A percentile compares a stretch with the other conserved stretches of the same genome.
These are phyloP conservation scores for Parus major DNA, from an alignment of 2,113 vertebrate species.

Conservation along the genomic window DNA sequence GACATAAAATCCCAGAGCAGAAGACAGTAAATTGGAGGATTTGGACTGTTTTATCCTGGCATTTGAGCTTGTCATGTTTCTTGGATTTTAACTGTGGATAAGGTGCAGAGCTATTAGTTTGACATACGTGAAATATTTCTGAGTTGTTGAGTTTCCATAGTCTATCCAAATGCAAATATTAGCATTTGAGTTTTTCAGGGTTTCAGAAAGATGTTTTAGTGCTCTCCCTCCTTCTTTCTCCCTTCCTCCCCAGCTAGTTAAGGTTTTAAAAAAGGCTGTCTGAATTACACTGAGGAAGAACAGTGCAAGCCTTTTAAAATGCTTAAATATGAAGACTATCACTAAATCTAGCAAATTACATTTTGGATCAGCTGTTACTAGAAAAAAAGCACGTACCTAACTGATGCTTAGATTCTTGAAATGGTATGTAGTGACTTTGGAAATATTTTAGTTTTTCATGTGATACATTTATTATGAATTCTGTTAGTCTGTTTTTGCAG, in stretches of 20 bases:
- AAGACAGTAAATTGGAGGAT: neutral
- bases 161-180: neutral
- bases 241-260: neutral
- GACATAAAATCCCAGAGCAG: neutral
- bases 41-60: neutral
- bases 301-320: neutral
- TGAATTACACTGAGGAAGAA: neutral
- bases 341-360: neutral
- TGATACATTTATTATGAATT: neutral
- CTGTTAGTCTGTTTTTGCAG: neutral
- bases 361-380: neutral
- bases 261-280: neutral
- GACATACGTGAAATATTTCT: neutral
- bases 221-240: accelerated
- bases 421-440: neutral
- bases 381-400: neutral
- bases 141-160: neutral
- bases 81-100: neutral
- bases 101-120: neutral
- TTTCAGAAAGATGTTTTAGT: neutral
- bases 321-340: neutral
- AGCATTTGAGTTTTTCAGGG: neutral
- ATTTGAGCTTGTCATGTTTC: neutral
- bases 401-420: neutral
- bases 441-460: neutral